Evolutionary conservation across 2,888 invertebrate genomes (phyloP).

Genomic region (Eugnorisma glareosa): DNA sequence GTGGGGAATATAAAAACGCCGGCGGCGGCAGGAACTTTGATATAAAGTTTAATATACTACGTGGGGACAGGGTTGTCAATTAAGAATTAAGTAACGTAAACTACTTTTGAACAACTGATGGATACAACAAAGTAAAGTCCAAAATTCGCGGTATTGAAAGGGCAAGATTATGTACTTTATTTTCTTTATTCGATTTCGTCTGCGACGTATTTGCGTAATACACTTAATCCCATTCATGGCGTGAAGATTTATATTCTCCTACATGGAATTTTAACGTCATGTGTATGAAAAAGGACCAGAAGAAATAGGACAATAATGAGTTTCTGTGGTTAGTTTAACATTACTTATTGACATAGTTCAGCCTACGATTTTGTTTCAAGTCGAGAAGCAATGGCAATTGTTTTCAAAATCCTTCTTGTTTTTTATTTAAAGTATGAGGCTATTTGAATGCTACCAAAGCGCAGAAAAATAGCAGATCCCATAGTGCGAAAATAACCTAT

Average conservation of each 20-base stretch:
- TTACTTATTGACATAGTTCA: not conserved
- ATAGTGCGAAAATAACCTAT: not conserved
- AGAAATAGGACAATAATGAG: too few relatives aligned
- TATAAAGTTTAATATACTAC: slow-evolving; percentile 42
- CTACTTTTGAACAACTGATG: not conserved
- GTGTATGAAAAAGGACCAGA: too few relatives aligned
- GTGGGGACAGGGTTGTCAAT: slow-evolving; percentile 41
- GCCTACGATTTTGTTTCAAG: not conserved
- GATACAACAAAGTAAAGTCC: not conserved
- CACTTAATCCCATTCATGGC: not conserved
- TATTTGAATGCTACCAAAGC: not conserved
- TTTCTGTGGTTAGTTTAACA: too few relatives aligned
- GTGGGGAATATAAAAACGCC: slow-evolving; percentile 49
- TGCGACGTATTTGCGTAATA: not conserved
- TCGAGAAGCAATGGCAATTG: not conserved
- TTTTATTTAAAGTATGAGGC: not conserved
- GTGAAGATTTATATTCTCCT: too few relatives aligned
- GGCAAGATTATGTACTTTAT: not conserved
- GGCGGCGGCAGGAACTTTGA: slow-evolving; percentile 26
- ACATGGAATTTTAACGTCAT: too few relatives aligned
- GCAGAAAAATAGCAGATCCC: not conserved
- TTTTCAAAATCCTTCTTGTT: not conserved
- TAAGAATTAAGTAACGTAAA: not conserved
- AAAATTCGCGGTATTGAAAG: not conserved
- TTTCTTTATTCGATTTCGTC: not conserved